Base-by-base conservation (phyloP, 2,888 invertebrate genomes). In the Chrysopilus asiliformis region DNA sequence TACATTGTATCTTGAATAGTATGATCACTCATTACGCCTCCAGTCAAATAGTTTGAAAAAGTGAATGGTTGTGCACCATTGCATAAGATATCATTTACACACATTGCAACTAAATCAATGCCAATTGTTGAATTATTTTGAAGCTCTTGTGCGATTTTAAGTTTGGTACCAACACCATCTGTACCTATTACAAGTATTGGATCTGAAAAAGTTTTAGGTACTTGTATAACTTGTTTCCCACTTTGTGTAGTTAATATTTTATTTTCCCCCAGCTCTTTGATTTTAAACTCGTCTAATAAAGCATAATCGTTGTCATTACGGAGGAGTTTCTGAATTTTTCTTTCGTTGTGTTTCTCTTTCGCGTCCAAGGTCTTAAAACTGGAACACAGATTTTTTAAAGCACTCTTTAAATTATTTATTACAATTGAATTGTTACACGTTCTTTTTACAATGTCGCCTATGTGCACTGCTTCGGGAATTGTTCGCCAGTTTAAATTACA, bases 91-190 rank as follows among this genome's bases (percentile, higher is more conserved):
- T 97, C 97, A 65, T 98, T 98, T 5, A 89, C 94, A 56, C 95
- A 97, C 97, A 97, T 97, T 8, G 95, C 97, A 2, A 98, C 97
- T 41, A 98, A 68, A 66, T 98, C 98, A 40, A 89, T 75, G 22
- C 97, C 97, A 42, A 97, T 78, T 1, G 82, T 81, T 43, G 71
- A 66, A 60, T 93, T 87, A 9, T 74, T 68, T 36, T 74, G 72
- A 43, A 73, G 74, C 48, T 73, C 72, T 58, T 91, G 83, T 0
- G 94, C 94, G 43, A 87, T 73, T 78, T 87, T 86, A 8, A 98
- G 71, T 61, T 98, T 98, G 0, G 95, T 95, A 34, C 97, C 97
- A 13, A 97, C 95, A n/a, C 97, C 97, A 66, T 95, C 95, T 0
- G 95, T 87, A 1, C 94, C 94, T 27, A 94, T 77, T 0, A 97